Evolutionary conservation across 2,888 invertebrate genomes (phyloP), one percentile per base, ranked within the genome.

Genomic region (Drosophila paracracens): DNA sequence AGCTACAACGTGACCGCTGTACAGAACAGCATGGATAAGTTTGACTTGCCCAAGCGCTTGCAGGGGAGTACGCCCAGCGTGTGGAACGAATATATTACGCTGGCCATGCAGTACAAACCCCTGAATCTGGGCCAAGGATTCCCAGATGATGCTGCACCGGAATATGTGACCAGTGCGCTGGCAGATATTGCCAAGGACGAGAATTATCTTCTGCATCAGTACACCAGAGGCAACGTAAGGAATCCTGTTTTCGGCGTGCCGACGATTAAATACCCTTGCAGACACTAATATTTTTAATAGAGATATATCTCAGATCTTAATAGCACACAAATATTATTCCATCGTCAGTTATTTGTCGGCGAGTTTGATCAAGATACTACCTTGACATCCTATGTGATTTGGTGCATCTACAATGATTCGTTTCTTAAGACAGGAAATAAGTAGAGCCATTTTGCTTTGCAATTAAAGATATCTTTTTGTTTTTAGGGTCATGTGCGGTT

Each of bases 81-180:
- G 46, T 93, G 93, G 99, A 97, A 98, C 57, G 98, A 99, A 92
- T 98, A 98, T 92, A 97, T 96, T 70, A 95, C 96, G 76, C 92
- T 99, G 62, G 97, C 97, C 1, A 92, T 95, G 54, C 95, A 98
- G 77, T 95, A 97, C 91, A 97, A 98, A 85, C 98, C 99, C 0
- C 93, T 98, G 40, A 99, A 99, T 93, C 94, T 99, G 29, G 99
- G 99, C 0, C 98, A 98, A 94, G 99, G 99, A 0, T 99, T 99
- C 93, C 98, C 99, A 0, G 98, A 99, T 93, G 99, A 96, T 94
- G 95, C 96, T 79, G 95, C 97, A 5, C 98, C 99, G 0, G 94
- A 95, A 52, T 96, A 96, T 94, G 96, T 99, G 2, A 96, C 96
- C 0, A 95, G 97, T 83, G 96, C 97, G 4, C 93, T 99, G 66